A percentile compares a stretch with the other conserved stretches of the same genome.
These are phyloP conservation scores for Gyrodactylus salaris DNA, from an alignment of 1,140 invertebrate genomes.

Conservation along the genomic window DNA sequence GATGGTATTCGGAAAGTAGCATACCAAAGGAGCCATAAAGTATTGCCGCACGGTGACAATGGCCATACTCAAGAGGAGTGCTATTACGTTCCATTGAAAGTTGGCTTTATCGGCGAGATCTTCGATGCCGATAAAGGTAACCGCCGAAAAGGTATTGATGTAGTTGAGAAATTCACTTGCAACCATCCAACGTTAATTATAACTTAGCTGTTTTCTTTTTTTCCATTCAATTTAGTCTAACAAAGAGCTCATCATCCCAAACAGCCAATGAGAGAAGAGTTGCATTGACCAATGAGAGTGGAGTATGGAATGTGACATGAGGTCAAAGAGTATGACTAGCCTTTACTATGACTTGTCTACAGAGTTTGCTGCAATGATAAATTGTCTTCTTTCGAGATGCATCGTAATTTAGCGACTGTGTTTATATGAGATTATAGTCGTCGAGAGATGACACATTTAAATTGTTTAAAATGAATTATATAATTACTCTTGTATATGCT, in stretches of 20 bases:
- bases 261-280: neutral
- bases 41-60: neutral
- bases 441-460: neutral
- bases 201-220: neutral
- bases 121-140: constrained; percentile 5
- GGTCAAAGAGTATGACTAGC: neutral
- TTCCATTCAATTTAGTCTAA: neutral
- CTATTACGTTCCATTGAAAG: neutral
- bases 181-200: neutral
- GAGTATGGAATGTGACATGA: neutral
- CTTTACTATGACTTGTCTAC: neutral
- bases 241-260: neutral
- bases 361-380: neutral
- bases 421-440: neutral
- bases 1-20: neutral
- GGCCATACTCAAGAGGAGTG: neutral
- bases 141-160: neutral
- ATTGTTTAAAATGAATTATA: neutral
- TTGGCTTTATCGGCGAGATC: constrained; percentile 3
- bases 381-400: neutral
- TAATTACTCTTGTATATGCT: neutral
- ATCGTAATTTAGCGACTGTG: neutral
- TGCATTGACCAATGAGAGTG: neutral
- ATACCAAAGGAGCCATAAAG: constrained; percentile 1
- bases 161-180: neutral